Conservation (phyloP, 2,888 invertebrate genomes). For the Tortrix viridana region DNA sequence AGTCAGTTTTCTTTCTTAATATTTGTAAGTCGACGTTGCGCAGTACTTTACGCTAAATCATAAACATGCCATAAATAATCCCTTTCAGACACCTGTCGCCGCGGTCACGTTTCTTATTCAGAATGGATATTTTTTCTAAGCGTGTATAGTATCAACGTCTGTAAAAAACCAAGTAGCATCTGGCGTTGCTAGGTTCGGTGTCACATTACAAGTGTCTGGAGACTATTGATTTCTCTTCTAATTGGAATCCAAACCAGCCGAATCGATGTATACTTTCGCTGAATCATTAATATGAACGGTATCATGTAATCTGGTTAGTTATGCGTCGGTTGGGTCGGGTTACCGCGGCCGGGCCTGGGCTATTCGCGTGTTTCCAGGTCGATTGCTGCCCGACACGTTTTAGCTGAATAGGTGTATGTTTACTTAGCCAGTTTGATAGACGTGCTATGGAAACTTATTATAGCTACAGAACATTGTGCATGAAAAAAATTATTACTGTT, state of each 20-base stretch:
- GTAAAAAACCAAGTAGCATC: neutral
- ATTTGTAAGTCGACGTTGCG: neutral
- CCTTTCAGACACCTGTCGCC: neutral
- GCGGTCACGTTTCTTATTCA: neutral
- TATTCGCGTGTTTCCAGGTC: conserved; percentile 34
- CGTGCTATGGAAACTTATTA: neutral
- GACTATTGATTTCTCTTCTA: conserved; percentile 23
- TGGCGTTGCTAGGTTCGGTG: conserved; percentile 6
- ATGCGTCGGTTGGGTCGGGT: conserved; percentile 15
- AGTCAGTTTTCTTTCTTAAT: no score
- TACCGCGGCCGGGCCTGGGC: conserved; percentile 12
- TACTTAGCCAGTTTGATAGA: neutral
- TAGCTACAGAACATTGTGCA: neutral
- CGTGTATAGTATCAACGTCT: neutral
- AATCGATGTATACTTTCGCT: conserved; percentile 18
- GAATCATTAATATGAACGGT: conserved; percentile 17
- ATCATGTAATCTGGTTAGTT: conserved; percentile 25
- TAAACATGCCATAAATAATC: neutral
- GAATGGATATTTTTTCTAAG: neutral
- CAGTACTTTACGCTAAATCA: neutral
- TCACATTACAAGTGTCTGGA: conserved; percentile 17
- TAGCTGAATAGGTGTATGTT: neutral
- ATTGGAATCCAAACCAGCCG: conserved; percentile 11
- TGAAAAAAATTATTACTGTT: neutral
- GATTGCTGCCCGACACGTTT: conserved; percentile 23